A percentile compares a stretch with the other conserved stretches of the same genome.
phyloP scores from a whole-genome alignment of 2,113 vertebrate species.

The Myanophis thanlyinensis region DNA sequence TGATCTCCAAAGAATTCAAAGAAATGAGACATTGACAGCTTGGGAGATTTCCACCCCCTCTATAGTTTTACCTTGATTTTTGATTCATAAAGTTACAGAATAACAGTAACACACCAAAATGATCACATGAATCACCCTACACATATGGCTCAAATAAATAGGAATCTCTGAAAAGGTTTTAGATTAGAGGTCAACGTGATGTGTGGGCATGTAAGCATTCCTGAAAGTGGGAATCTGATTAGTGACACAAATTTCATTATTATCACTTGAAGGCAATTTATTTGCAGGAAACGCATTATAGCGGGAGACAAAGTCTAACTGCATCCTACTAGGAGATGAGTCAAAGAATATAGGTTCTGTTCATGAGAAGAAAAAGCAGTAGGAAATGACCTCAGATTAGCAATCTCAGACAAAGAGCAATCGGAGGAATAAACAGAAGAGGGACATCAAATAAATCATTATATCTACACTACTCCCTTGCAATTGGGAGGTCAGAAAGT shows the following conservation, averaged over 20 bases:
- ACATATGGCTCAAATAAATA: background rate
- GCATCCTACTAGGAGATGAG: background rate
- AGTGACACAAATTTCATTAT: background rate
- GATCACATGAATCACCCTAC: background rate
- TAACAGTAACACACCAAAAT: background rate
- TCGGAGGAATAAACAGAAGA: background rate
- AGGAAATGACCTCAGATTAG: background rate
- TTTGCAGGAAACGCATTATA: background rate
- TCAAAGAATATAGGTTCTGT: background rate
- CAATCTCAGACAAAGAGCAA: background rate
- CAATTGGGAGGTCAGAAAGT: background rate
- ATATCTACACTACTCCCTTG: background rate
- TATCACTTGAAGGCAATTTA: background rate
- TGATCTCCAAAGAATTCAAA: background rate
- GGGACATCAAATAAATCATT: background rate
- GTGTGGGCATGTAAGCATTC: background rate
- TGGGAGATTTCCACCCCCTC: background rate
- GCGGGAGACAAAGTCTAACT: background rate
- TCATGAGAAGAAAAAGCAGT: background rate
- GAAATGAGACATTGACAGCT: background rate
- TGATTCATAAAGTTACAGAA: background rate
- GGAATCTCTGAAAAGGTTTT: background rate
- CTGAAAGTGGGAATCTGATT: background rate
- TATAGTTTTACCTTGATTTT: background rate
- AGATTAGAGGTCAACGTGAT: background rate